Conservation (phyloP, 1,140 invertebrate species). For the Pantala flavescens region DNA sequence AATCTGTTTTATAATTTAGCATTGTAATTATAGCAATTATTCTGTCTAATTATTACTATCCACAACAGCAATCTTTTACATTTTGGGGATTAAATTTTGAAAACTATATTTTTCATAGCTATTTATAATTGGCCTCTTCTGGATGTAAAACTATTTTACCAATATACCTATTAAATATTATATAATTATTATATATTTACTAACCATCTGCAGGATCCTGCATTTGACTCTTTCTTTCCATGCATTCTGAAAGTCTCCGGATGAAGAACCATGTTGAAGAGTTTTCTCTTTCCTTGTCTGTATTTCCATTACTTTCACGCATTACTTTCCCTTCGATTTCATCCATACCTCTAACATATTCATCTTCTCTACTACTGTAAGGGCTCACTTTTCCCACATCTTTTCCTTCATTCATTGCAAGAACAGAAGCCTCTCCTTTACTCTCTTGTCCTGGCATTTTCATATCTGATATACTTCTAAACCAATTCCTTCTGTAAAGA, state of each 20-base stretch:
- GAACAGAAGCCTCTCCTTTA: not conserved
- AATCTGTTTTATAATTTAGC: no score
- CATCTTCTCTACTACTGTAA: not conserved
- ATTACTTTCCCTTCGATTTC: not conserved
- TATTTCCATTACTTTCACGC: not conserved
- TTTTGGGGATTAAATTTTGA: no score
- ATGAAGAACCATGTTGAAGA: not conserved
- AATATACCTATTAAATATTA: no score
- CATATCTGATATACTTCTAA: not conserved
- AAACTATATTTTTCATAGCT: no score
- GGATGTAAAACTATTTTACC: no score
- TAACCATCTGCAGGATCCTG: not conserved
- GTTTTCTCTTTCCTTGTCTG: not conserved
- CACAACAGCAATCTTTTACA: no score
- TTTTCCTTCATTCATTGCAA: not conserved
- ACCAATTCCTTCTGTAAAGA: not conserved
- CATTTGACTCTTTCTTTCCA: not conserved
- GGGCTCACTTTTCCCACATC: not conserved
- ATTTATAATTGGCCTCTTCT: no score
- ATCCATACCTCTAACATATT: not conserved
- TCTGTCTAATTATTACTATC: no score
- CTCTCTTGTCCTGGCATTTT: not conserved
- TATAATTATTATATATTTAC: no score
- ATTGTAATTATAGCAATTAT: no score
- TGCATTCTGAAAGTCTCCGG: not conserved